Conservation (phyloP, 2,888 invertebrate species). For the Ganaspis brasiliensis region DNA sequence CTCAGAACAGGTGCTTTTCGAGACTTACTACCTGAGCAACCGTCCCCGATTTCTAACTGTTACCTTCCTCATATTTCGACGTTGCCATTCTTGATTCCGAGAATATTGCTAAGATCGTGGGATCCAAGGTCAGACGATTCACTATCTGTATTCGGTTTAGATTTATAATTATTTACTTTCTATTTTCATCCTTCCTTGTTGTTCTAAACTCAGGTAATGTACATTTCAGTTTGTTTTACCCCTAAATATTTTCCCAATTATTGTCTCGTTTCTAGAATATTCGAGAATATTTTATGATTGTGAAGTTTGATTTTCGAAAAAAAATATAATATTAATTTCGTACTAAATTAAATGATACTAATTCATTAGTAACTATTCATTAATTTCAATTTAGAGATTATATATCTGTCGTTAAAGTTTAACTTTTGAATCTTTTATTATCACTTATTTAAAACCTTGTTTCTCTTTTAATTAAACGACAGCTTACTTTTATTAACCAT, state of each 20-base stretch:
- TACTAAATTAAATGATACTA: no score
- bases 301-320: no score
- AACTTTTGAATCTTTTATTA: no score
- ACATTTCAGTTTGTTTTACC: not conserved
- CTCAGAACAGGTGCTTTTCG: constrained; percentile 44
- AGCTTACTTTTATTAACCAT: no score
- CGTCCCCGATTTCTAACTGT: constrained; percentile 21
- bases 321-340: no score
- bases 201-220: not conserved
- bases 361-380: no score
- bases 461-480: no score
- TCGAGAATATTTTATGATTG: no score
- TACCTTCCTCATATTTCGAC: constrained; percentile 23
- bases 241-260: not conserved
- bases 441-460: no score
- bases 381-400: no score
- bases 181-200: not conserved
- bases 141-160: not conserved
- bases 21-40: constrained; percentile 37
- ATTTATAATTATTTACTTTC: not conserved
- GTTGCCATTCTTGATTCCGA: constrained; percentile 41
- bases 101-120: constrained; percentile 27
- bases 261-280: no score
- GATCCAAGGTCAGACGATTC: constrained; percentile 32
- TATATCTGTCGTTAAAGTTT: no score